Base-by-base conservation (phyloP, 2,113 vertebrate species). In the Buteo buteo region DNA sequence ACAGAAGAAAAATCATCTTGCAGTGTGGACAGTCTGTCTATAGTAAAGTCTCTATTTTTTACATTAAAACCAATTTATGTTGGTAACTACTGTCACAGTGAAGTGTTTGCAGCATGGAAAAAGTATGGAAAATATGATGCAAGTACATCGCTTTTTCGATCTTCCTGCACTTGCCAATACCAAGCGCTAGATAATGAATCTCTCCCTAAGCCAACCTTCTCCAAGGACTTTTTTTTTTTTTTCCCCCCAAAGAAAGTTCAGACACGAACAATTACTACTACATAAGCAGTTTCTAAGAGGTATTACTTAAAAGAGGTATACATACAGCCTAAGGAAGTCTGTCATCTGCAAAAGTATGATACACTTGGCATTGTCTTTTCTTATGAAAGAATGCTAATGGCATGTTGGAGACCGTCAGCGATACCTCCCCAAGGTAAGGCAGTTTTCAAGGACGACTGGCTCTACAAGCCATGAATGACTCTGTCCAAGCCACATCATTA, bases 101-200 rank as follows among this genome's bases (percentile, higher is more conserved):
- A 91, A 96, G 88, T 34, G 40, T 54, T 83, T 91, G 42, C 89
- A 96, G 94, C 65, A 34, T 79, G 93, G 71, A 96, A 74, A 81
- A 91, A 22, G 32, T 62, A 57, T 71, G 86, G 96, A 97, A 98
- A 98, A 96, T 72, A 67, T 15, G 26, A 96, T 81, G 89, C 47
- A 45, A 85, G 55, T 26, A 65, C 38, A 25, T 16, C 45, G 82
- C 28, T 92, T 88, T 76, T 96, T 95, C 22, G 14, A 76, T 91
- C 82, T n/a, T 57, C 8, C 9, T 32, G 24, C 20, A 50, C 71
- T 94, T 96, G 83, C 88, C 94, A 97, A 7, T 64, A 93, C 72
- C 38, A 78, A 82, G 52, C 6, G 7, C 70, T 96, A 91, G 87
- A 52, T 69, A 81, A 97, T 45, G 62, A 92, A 69, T 79, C 80